Conservation (phyloP, 2,888 invertebrate genomes). For the Philonicus albiceps region DNA sequence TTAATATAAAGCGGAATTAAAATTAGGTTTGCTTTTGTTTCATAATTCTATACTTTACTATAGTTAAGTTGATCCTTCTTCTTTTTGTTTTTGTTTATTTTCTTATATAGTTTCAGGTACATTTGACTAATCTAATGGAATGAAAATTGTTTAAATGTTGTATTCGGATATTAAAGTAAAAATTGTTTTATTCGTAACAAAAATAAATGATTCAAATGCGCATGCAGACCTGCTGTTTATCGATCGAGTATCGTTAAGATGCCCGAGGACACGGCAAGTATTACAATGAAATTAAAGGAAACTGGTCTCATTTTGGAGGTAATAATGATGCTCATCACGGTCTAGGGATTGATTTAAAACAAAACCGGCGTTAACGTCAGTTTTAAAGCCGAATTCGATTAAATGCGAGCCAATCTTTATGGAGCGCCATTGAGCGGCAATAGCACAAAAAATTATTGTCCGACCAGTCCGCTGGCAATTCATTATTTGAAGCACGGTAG, state of each 20-base stretch:
- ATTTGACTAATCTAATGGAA: no score
- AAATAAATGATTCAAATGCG: background rate
- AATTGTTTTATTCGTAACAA: background rate
- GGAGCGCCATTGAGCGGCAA: background rate
- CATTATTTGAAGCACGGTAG: conserved; percentile 12
- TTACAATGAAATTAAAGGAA: background rate
- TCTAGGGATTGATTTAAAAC: background rate
- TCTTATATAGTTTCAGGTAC: no score
- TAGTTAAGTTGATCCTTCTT: no score
- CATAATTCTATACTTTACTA: no score
- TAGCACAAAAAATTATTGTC: background rate
- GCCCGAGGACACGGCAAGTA: background rate
- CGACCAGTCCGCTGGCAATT: background rate
- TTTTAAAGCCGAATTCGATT: background rate
- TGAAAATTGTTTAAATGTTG: no score
- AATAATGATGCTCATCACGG: background rate
- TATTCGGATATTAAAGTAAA: background rate
- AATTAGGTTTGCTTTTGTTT: no score
- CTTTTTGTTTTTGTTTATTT: no score
- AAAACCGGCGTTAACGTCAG: background rate
- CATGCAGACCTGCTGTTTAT: background rate
- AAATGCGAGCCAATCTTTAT: background rate
- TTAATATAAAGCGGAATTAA: no score
- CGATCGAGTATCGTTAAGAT: background rate
- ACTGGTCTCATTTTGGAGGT: background rate